Conservation (phyloP, 2,888 invertebrate genomes). For the Ormyrus nitidulus region DNA sequence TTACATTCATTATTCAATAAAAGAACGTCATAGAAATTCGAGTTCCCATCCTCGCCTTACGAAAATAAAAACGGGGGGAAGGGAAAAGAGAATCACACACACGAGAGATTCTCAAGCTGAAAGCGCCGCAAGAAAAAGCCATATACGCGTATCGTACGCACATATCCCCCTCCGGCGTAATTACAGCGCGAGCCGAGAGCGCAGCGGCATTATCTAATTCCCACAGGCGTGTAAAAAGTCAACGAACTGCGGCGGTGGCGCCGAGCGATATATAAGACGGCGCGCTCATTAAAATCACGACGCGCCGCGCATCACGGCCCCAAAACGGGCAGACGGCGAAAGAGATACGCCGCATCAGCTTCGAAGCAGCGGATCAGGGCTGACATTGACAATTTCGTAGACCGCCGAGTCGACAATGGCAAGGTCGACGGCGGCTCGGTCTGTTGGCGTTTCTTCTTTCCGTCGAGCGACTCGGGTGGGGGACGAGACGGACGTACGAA, state of each 20-base stretch:
- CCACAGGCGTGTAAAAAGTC: constrained; percentile 53
- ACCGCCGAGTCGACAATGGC: too few relatives aligned
- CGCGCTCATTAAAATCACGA: constrained; percentile 49
- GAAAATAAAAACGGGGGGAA: not conserved
- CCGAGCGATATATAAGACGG: not conserved
- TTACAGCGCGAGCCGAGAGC: constrained; percentile 12
- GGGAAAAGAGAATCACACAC: not conserved
- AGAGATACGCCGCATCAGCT: too few relatives aligned
- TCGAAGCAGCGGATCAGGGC: too few relatives aligned
- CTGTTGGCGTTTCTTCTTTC: too few relatives aligned
- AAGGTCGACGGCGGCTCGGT: too few relatives aligned
- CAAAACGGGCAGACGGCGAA: too few relatives aligned
- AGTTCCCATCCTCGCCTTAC: constrained; percentile 4
- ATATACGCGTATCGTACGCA: not conserved
- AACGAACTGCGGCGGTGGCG: constrained; percentile 35
- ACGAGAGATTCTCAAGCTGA: not conserved
- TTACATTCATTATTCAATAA: too few relatives aligned
- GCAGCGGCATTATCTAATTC: constrained; percentile 50
- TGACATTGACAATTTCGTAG: too few relatives aligned
- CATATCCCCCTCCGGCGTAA: not conserved
- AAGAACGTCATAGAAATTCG: too few relatives aligned
- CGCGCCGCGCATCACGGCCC: not conserved
- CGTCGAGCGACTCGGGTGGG: too few relatives aligned
- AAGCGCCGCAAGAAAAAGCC: not conserved
- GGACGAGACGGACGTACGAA: too few relatives aligned